phyloP scores from a whole-genome alignment of 2,113 vertebrate genomes.

The Lepus timidus region DNA sequence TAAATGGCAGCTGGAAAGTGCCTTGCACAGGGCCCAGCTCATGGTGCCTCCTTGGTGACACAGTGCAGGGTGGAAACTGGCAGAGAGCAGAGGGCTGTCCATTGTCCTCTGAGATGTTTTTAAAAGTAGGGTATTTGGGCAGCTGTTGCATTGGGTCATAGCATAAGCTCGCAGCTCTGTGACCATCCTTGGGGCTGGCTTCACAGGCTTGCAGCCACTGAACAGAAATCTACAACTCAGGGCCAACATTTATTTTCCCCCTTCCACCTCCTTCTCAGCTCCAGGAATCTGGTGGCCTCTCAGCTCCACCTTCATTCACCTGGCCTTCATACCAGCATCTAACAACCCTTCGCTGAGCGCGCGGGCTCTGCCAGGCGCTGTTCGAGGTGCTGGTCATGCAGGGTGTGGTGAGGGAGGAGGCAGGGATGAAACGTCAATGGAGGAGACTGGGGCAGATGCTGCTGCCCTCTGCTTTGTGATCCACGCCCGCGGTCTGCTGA shows the following conservation, averaged over 20 bases:
- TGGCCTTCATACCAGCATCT: not conserved
- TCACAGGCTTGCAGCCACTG: not conserved
- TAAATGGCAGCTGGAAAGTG: not conserved
- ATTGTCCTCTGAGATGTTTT: not conserved
- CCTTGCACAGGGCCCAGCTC: not conserved
- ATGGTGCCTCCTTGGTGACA: not conserved
- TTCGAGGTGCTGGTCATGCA: not conserved
- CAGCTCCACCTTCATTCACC: not conserved
- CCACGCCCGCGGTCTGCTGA: not conserved
- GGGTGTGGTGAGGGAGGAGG: not conserved
- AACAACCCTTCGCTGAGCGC: not conserved
- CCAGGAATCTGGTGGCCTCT: not conserved
- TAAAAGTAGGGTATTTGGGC: not conserved
- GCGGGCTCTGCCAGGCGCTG: not conserved
- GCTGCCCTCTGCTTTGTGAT: not conserved
- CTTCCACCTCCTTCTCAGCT: not conserved
- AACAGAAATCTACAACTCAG: accelerated
- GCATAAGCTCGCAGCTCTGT: not conserved
- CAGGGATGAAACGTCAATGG: not conserved
- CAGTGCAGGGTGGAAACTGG: not conserved
- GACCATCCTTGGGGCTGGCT: not conserved
- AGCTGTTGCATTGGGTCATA: not conserved
- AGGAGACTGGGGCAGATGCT: no score
- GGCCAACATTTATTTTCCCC: not conserved
- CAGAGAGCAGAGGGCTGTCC: not conserved